Percentiles rank a stretch among this genome's conserved stretches.
Evolutionary conservation across 2,888 invertebrate species (phyloP).

Genomic region (Lypha dubia): DNA sequence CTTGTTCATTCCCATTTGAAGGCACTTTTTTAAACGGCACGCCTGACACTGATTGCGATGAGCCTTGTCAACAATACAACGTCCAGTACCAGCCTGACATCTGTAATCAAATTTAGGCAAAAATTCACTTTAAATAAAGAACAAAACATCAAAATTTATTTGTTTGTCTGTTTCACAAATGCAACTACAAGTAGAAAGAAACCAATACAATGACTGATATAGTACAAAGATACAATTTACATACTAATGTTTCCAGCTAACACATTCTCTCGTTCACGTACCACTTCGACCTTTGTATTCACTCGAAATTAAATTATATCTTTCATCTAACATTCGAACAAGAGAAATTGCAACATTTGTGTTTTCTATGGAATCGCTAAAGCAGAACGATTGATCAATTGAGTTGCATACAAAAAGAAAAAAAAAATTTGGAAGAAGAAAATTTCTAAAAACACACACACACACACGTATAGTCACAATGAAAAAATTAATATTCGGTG

Average conservation of each 20-base stretch:
- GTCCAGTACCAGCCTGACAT: conserved; percentile 99
- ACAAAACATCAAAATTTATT: conserved; percentile 49
- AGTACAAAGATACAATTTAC: conserved; percentile 41
- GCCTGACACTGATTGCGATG: conserved; percentile 99
- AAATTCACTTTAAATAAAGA: conserved; percentile 33
- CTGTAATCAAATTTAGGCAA: conserved; percentile 84
- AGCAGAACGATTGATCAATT: conserved; percentile 58
- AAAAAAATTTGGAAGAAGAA: not conserved
- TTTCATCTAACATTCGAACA: conserved; percentile 35
- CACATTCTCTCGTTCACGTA: not conserved
- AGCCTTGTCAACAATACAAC: conserved; percentile 98
- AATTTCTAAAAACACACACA: not conserved
- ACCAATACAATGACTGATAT: not conserved
- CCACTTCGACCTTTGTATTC: conserved; percentile 29
- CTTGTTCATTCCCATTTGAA: conserved; percentile 99
- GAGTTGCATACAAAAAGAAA: not conserved
- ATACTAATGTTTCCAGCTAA: conserved; percentile 7
- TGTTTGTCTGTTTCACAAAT: not conserved
- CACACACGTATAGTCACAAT: not conserved
- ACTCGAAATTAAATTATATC: conserved; percentile 65
- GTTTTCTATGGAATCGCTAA: conserved; percentile 65
- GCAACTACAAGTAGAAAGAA: not conserved
- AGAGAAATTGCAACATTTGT: conserved; percentile 72
- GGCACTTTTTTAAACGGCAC: conserved; percentile 98
- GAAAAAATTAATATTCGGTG: conserved; percentile 36